Conservation (phyloP, 2,888 invertebrate species). For the Drosophila basisetae region DNA sequence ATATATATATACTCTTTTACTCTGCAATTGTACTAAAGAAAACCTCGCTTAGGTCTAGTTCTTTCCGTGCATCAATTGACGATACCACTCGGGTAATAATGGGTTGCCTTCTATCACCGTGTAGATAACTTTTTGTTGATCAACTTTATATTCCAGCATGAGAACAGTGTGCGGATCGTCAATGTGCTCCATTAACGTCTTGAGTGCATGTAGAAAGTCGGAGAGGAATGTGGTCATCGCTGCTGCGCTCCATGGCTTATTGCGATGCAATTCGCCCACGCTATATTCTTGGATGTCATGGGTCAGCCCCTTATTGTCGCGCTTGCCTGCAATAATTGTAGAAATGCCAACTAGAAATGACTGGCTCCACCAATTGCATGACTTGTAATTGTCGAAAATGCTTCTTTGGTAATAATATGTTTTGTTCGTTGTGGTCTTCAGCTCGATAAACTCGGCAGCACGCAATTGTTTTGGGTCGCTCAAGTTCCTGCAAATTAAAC, state of each 20-base stretch:
- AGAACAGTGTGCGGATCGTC: slow-evolving; percentile 46
- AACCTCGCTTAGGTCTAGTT: neutral
- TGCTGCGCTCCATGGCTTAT: slow-evolving; percentile 59
- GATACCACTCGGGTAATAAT: slow-evolving; percentile 62
- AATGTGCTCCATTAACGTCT: slow-evolving; percentile 39
- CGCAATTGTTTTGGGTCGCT: slow-evolving; percentile 30
- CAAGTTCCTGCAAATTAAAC: slow-evolving; percentile 35
- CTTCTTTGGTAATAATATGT: slow-evolving; percentile 21
- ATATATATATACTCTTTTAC: slow-evolving; percentile 9
- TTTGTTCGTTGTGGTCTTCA: slow-evolving; percentile 41
- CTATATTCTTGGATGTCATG: slow-evolving; percentile 31
- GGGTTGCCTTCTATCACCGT: slow-evolving; percentile 18
- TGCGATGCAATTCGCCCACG: slow-evolving; percentile 28
- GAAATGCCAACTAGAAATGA: slow-evolving; percentile 62
- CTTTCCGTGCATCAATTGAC: slow-evolving; percentile 20
- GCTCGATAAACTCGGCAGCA: slow-evolving; percentile 53
- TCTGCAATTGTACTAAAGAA: neutral
- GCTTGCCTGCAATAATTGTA: slow-evolving; percentile 47
- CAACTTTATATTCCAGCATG: slow-evolving; percentile 39
- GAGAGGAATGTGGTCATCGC: slow-evolving; percentile 51
- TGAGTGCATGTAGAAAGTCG: slow-evolving; percentile 48
- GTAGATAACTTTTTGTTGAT: slow-evolving; percentile 4
- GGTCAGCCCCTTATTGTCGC: slow-evolving; percentile 41
- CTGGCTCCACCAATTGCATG: slow-evolving; percentile 66
- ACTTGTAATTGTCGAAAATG: slow-evolving; percentile 46